These are phyloP conservation scores for Dione juno DNA, from an alignment of 2,888 invertebrate species.

Conservation along the genomic window DNA sequence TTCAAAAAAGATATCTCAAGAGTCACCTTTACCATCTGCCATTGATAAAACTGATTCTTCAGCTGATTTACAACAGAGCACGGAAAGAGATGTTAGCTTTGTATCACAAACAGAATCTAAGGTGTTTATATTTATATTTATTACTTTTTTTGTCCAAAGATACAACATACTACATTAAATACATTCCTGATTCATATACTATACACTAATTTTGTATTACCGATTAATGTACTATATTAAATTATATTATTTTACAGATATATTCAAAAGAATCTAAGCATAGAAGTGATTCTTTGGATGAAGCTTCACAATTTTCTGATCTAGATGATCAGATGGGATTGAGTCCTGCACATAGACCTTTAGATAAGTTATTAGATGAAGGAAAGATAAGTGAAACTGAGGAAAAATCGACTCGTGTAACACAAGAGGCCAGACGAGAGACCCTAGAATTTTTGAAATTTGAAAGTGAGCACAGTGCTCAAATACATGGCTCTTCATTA, in stretches of 20 bases:
- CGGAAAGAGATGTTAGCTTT: conserved; percentile 77
- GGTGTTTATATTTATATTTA: conserved; percentile 52
- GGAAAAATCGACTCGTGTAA: conserved; percentile 40
- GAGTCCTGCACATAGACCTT: conserved; percentile 69
- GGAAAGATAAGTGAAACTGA: conserved; percentile 51
- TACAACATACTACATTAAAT: too few relatives aligned
- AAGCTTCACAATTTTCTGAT: conserved; percentile 79
- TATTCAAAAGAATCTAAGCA: conserved; percentile 79
- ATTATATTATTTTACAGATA: conserved; percentile 54
- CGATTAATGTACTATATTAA: neutral
- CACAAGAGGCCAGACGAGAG: conserved; percentile 55
- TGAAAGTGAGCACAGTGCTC: conserved; percentile 71
- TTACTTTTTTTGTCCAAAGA: neutral
- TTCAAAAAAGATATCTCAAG: conserved; percentile 69
- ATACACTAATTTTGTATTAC: too few relatives aligned
- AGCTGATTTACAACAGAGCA: conserved; percentile 77
- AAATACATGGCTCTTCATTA: conserved; percentile 54
- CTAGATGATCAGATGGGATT: conserved; percentile 77
- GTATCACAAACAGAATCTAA: conserved; percentile 80
- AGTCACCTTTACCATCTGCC: conserved; percentile 69
- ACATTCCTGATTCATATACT: too few relatives aligned
- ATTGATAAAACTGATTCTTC: conserved; percentile 76
- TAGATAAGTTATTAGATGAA: conserved; percentile 58
- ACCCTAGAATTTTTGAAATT: conserved; percentile 70
- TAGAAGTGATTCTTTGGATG: conserved; percentile 79